Base-by-base conservation (phyloP, 2,888 invertebrate species). In the Strigamia maritima region DNA sequence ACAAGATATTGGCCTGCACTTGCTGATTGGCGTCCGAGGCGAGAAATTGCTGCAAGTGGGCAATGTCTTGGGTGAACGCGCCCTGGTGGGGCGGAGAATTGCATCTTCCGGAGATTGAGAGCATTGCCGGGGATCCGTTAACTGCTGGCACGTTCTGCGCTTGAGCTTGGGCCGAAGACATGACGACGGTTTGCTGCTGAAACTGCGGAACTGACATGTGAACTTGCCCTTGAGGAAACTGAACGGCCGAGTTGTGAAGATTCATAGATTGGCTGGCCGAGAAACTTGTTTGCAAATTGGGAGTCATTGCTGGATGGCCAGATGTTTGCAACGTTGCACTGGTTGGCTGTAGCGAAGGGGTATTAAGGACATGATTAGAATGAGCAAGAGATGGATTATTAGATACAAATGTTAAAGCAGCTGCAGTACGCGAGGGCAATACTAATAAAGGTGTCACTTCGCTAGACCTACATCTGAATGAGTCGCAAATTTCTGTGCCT, bases 311-410 rank as follows among this genome's bases (percentile, higher is more conserved):
- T 70, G 70, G 26, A n/a, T 24, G 70, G 26, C 70, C 28, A 10
- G 70, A 3, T 4, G 70, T 70, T 70, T 70, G 70, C 14, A 70
- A 16, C 10, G 70, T 70, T 28, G 70, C 70, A 70, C 28, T 70
- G 70, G 70, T 70, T 12, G 70, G 70, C 70, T 70, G 70, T 70
- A 70, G 70, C 28, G 28, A 14, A 14, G 70, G 24, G 70, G 70
- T 26, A 70, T 70, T 70, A 70, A 70, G 70, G 70, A 70, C 28
- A 28, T 26, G 70, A 70, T 70, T 70, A 70, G 28, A 70, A 70
- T 70, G 70, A 70, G 70, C 70, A 70, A 70, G 70, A 70, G 70
- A 70, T 28, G 70, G 28, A 70, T 70, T 70, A 70, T 70, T 70
- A 70, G 60, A 65, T 65, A 22, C 60, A 65, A 24, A 28, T 28